Evolutionary conservation across 2,888 invertebrate genomes (phyloP).

Genomic region (Caradrina kadenii): DNA sequence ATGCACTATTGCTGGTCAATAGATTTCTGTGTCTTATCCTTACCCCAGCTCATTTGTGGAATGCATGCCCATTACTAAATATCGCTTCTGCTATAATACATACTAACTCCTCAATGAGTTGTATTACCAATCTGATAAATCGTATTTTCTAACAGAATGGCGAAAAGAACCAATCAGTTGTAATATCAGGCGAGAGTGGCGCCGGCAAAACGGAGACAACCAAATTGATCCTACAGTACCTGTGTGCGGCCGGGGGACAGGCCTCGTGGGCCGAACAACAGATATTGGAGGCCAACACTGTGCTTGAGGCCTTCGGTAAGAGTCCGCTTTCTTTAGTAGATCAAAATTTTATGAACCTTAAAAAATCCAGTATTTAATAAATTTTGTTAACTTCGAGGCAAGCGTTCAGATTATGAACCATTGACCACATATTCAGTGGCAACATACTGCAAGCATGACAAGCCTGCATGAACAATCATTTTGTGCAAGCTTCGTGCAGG

Average conservation of each 20-base stretch:
- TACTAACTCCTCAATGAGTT: background rate
- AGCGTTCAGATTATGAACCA: background rate
- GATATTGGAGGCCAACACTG: conserved; percentile 98
- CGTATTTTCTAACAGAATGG: conserved; percentile 76
- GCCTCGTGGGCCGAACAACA: conserved; percentile 98
- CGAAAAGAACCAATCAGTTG: conserved; percentile 94
- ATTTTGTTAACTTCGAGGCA: background rate
- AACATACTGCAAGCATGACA: too few relatives aligned
- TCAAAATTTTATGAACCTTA: too few relatives aligned
- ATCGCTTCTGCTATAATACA: background rate
- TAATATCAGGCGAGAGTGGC: conserved; percentile 98
- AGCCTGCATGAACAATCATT: too few relatives aligned
- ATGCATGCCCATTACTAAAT: background rate
- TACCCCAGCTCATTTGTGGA: too few relatives aligned
- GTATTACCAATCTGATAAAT: background rate
- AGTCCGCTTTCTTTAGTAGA: background rate
- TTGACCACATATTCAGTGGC: background rate
- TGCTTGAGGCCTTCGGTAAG: conserved; percentile 97
- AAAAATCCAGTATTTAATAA: background rate
- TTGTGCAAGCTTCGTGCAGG: too few relatives aligned
- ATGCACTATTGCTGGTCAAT: background rate
- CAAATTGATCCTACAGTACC: conserved; percentile 97
- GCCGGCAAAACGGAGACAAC: conserved; percentile 98
- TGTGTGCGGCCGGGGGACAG: conserved; percentile 95
- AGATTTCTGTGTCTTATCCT: background rate